phyloP scores from a whole-genome alignment of 2,888 invertebrate species.

The Andrena hattorfiana region DNA sequence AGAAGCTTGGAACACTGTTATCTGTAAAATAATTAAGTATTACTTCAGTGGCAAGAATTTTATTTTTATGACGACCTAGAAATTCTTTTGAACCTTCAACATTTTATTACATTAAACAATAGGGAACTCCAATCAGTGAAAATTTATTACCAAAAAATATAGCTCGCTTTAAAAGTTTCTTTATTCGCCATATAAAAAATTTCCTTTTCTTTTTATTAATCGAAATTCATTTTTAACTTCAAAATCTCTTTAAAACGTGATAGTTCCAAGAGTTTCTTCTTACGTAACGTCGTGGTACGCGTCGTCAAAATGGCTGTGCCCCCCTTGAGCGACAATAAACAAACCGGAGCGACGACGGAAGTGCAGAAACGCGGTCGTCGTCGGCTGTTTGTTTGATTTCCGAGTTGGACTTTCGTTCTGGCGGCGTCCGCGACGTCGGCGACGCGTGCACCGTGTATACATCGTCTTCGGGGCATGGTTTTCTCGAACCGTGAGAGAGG shows the following conservation, averaged over 20 bases:
- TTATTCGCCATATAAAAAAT: no score
- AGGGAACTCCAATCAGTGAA: no score
- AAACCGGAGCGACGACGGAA: slow-evolving; percentile 56
- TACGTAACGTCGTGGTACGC: slow-evolving; percentile 26
- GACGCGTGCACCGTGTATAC: slow-evolving; percentile 59
- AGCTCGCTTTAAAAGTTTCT: no score
- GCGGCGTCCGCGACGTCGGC: slow-evolving; percentile 49
- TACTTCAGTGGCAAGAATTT: no score
- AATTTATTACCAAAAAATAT: no score
- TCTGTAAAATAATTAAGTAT: no score
- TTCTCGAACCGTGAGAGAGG: slow-evolving; percentile 60
- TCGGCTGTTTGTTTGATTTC: slow-evolving; percentile 65
- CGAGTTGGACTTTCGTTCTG: slow-evolving; percentile 57
- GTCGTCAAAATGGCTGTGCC: slow-evolving; percentile 1
- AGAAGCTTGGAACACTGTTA: no score
- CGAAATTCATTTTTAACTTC: no score
- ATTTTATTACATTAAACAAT: no score
- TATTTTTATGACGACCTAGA: no score
- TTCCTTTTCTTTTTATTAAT: background rate
- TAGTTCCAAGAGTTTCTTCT: slow-evolving; percentile 2
- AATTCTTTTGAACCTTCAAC: no score
- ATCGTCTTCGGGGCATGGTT: slow-evolving; percentile 49
- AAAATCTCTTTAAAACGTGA: background rate
- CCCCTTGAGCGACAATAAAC: slow-evolving; percentile 44
- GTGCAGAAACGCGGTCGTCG: slow-evolving; percentile 62